Conservation (phyloP, 2,113 vertebrate genomes). For the Eulacestoma nigropectus region DNA sequence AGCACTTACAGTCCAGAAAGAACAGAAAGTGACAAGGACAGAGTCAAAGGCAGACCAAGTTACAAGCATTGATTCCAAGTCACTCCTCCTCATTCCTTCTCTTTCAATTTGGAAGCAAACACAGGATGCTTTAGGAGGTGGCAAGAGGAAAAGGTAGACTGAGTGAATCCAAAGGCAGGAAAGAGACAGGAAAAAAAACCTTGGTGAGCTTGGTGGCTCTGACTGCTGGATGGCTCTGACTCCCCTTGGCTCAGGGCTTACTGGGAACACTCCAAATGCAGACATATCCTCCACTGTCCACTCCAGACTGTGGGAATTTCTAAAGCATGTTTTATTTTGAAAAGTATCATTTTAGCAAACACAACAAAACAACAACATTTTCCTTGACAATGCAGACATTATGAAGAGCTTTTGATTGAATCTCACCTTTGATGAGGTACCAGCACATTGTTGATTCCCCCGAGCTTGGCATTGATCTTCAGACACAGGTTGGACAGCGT, state of each 20-base stretch:
- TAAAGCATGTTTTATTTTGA: background rate
- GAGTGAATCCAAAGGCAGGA: background rate
- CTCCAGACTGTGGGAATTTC: background rate
- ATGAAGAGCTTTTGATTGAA: background rate
- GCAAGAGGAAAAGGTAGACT: background rate
- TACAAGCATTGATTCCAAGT: background rate
- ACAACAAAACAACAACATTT: background rate
- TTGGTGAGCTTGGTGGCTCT: background rate
- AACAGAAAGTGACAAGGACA: background rate
- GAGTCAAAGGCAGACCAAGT: background rate
- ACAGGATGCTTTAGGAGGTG: background rate
- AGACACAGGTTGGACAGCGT: slow-evolving; percentile 97
- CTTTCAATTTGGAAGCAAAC: background rate
- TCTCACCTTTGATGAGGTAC: slow-evolving; percentile 96
- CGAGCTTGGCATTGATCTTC: slow-evolving; percentile 98
- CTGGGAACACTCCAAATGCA: background rate
- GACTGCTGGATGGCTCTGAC: background rate
- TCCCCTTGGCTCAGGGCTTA: background rate
- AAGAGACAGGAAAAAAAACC: background rate
- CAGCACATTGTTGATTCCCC: slow-evolving; percentile 97
- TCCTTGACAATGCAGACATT: background rate
- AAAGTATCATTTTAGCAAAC: background rate
- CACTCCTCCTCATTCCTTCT: background rate
- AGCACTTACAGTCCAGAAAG: background rate
- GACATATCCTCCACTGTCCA: background rate